Percentiles rank a stretch among this genome's conserved stretches.
These are phyloP conservation scores for Synergus japonicus DNA, from an alignment of 2,888 invertebrate species.

Conservation along the genomic window DNA sequence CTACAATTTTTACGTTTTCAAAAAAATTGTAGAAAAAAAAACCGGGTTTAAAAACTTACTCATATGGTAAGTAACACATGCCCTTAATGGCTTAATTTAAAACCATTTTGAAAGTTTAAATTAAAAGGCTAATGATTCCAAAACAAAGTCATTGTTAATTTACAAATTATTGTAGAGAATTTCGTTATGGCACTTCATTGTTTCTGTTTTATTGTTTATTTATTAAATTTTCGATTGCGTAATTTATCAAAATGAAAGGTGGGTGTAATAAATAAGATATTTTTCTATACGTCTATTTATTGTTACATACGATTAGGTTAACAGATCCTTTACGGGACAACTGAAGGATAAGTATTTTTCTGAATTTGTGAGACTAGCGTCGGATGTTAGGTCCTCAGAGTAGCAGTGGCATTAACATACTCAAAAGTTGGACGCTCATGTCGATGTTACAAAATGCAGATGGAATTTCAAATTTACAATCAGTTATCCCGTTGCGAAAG, in stretches of 20 bases:
- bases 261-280: neutral
- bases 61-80: no score
- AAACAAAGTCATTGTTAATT: no score
- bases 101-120: no score
- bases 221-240: no score
- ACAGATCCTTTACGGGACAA: slow-evolving; percentile 32
- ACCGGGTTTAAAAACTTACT: no score
- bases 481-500: slow-evolving; percentile 8
- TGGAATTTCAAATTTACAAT: neutral
- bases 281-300: slow-evolving; percentile 32
- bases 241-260: neutral
- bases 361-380: neutral
- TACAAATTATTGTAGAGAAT: no score
- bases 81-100: no score
- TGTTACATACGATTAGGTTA: slow-evolving; percentile 35
- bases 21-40: no score
- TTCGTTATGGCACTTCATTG: no score
- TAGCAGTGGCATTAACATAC: neutral
- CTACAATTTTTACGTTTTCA: no score
- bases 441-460: neutral
- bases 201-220: no score
- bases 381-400: neutral
- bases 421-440: slow-evolving; percentile 5
- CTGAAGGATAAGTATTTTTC: neutral
- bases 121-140: no score